A percentile compares a stretch with the other conserved stretches of the same genome.
phyloP scores from a whole-genome alignment of 2,113 vertebrate genomes.

The Baryphthengus martii region DNA sequence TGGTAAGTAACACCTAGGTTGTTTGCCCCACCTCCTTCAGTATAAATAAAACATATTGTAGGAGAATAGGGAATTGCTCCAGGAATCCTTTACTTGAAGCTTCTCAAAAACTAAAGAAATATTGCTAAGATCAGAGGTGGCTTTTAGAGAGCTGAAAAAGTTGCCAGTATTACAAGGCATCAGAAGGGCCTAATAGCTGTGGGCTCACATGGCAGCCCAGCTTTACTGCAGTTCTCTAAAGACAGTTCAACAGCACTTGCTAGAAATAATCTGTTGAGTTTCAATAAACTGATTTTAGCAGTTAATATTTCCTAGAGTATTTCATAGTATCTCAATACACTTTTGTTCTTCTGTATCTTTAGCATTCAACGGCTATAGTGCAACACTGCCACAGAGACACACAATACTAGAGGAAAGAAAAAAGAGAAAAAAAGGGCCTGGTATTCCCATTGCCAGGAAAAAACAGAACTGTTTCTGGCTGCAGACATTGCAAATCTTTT shows the following conservation, averaged over 20 bases:
- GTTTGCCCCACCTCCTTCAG: not conserved
- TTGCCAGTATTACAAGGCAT: not conserved
- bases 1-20: not conserved
- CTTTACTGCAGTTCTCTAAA: not conserved
- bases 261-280: not conserved
- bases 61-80: not conserved
- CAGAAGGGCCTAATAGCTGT: not conserved
- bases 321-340: not conserved
- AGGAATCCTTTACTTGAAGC: not conserved
- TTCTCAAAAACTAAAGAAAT: not conserved
- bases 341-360: not conserved
- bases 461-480: not conserved
- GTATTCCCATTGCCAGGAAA: not conserved
- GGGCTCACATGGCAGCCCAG: not conserved
- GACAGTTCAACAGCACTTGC: not conserved
- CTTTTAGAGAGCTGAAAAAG: not conserved
- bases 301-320: not conserved
- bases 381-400: not conserved
- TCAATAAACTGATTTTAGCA: not conserved
- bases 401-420: not conserved
- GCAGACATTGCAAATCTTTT: not conserved
- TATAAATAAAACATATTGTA: not conserved
- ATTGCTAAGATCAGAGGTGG: not conserved
- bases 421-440: no score
- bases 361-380: not conserved